phyloP scores from a whole-genome alignment of 2,888 invertebrate species.

The Patella depressa region DNA sequence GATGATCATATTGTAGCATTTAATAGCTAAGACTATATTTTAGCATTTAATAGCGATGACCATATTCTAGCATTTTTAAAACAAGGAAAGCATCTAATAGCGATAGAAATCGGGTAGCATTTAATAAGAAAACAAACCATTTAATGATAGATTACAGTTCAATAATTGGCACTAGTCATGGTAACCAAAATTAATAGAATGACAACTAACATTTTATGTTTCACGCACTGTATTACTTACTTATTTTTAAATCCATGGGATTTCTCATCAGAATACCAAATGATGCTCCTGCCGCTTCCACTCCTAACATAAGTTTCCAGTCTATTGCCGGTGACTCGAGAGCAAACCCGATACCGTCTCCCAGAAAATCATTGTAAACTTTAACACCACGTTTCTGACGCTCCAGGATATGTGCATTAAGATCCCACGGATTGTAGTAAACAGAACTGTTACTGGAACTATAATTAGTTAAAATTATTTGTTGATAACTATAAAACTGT shows the following conservation, averaged over 20 bases:
- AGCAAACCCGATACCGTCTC: conserved; percentile 26
- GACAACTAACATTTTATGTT: no score
- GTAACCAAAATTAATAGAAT: fast-evolving
- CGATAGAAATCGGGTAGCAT: no score
- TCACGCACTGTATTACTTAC: conserved; percentile 24
- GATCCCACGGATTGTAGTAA: background rate
- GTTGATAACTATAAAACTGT: no score
- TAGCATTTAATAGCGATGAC: no score
- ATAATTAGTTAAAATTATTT: background rate
- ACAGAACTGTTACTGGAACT: background rate
- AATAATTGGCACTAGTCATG: no score
- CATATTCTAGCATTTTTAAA: no score
- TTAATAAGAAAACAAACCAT: no score
- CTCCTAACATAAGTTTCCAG: conserved; percentile 51
- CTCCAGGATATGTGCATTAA: background rate
- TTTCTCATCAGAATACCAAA: conserved; percentile 56
- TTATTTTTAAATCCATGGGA: conserved; percentile 45
- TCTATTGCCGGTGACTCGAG: conserved; percentile 51
- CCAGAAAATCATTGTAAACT: conserved; percentile 5
- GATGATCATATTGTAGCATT: no score
- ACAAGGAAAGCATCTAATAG: no score
- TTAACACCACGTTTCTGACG: conserved; percentile 3
- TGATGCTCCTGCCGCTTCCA: conserved; percentile 47
- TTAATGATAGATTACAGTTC: no score
- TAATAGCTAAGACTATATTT: no score